Conservation (phyloP, 2,888 invertebrate genomes). For the Macaria notata region DNA sequence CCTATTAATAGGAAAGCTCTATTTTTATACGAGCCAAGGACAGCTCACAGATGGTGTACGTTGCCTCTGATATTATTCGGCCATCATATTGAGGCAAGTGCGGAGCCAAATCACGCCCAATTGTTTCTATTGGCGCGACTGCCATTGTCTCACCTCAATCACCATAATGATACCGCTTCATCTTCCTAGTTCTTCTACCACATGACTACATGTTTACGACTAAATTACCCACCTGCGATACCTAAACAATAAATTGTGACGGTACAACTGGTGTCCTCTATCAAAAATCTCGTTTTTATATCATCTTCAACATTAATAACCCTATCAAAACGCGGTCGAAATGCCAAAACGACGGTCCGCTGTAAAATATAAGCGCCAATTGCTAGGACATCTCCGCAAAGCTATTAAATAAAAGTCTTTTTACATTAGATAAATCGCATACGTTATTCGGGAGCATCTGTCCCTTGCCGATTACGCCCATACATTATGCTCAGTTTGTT, state of each 20-base stretch:
- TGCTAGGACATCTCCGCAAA: conserved; percentile 73
- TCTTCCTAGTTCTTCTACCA: conserved; percentile 47
- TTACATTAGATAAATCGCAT: conserved; percentile 80
- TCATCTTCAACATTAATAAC: conserved; percentile 70
- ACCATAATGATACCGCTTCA: conserved; percentile 47
- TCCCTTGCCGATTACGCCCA: conserved; percentile 79
- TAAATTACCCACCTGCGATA: conserved; percentile 50
- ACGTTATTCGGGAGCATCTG: conserved; percentile 80
- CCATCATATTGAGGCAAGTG: conserved; percentile 23
- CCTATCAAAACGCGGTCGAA: conserved; percentile 68
- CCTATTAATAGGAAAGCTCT: conserved; percentile 30
- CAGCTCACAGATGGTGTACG: conserved; percentile 47
- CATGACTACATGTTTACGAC: conserved; percentile 12
- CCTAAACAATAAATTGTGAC: conserved; percentile 63
- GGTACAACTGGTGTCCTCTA: conserved; percentile 62
- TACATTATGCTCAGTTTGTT: conserved; percentile 82
- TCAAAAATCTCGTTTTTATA: conserved; percentile 74
- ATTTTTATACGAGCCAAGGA: conserved; percentile 46
- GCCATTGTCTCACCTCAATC: conserved; percentile 57
- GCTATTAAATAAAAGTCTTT: conserved; percentile 82
- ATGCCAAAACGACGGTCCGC: conserved; percentile 67
- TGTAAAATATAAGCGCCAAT: conserved; percentile 74
- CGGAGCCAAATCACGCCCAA: conserved; percentile 61
- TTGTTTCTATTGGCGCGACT: conserved; percentile 65
- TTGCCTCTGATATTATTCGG: conserved; percentile 44